phyloP scores from a whole-genome alignment of 2,113 vertebrate species.

The Mormoops blainvillei region DNA sequence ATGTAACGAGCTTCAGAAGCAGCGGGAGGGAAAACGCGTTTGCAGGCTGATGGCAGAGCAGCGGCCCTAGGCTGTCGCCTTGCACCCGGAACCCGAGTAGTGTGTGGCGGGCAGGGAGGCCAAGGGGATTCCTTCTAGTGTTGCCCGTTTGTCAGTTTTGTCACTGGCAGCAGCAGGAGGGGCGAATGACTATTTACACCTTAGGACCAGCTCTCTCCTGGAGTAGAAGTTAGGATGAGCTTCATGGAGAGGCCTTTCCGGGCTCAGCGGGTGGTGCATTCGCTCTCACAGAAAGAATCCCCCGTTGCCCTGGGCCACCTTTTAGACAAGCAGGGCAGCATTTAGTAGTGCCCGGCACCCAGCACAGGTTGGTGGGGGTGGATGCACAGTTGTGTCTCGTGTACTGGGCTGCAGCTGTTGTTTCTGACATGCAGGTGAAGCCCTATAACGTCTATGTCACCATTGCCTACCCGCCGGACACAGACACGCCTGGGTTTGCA shows the following conservation, averaged over 20 bases:
- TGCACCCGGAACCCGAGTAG: fast-evolving
- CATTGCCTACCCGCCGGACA: constrained; percentile 95
- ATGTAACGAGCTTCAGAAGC: not conserved
- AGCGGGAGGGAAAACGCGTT: not conserved
- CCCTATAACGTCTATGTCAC: constrained; percentile 98
- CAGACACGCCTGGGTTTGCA: constrained; percentile 93
- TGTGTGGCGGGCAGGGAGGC: fast-evolving
- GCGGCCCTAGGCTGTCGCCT: not conserved
- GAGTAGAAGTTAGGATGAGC: not conserved
- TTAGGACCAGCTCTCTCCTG: not conserved
- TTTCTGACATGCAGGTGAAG: constrained; percentile 87
- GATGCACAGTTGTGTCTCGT: fast-evolving
- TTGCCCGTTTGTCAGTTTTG: not conserved
- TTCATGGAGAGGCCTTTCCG: not conserved
- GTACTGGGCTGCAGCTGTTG: not conserved
- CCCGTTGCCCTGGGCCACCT: fast-evolving
- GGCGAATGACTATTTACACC: not conserved
- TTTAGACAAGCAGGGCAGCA: not conserved
- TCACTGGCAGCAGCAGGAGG: not conserved
- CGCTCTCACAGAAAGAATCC: fast-evolving
- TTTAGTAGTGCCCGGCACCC: fast-evolving
- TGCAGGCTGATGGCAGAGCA: not conserved
- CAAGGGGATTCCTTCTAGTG: fast-evolving
- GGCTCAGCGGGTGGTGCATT: not conserved
- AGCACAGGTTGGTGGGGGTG: fast-evolving